Base-by-base conservation (phyloP, 2,888 invertebrate genomes). In the Caenorhabditis afra region DNA sequence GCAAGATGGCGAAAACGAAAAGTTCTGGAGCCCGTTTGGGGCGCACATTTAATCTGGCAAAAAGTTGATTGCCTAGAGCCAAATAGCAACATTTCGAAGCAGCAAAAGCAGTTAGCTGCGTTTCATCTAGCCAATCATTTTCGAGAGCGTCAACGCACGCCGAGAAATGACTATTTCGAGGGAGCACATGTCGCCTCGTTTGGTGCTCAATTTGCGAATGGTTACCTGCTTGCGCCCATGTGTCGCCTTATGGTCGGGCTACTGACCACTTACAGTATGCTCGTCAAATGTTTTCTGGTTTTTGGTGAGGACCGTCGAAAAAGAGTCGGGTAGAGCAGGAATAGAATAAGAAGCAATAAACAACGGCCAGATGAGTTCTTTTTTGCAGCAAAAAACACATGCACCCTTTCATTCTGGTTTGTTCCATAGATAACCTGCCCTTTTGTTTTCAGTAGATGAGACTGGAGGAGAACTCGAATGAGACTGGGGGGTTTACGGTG, bases 121-220 rank as follows among this genome's bases (percentile, higher is more conserved):
- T 73, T 73, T 73, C 57, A 73, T 73, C 73, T 64, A 58, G 73
- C 64, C 73, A 73, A 64, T 73, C 73, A 73, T 65, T 73, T 73
- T 64, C 52, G 45, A 61, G 22, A 41, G 29, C 16, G 22, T 20
- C 44, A 3, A 23, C 1, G 16, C 58, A 58, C 58, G 58, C 58
- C 41, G 23, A 12, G 41, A 20, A 58, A 45, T 64, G 57, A 35
- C 18, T 41, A 41, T 41, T 41, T 41, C 2, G 14, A 41, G 12
- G 82, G 81, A 35, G 83, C 78, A 61, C 79, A 79, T 49, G 76
- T 67, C 39, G 82, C 64, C 4, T 3, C 29, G 29, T 29, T 29
- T 29, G 4, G 7, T 29, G 29, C 29, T 29, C 29, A 29, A 29
- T 29, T 29, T 29, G 4, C 39, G 79, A 45, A 67, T 81, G 82